Conservation (phyloP, 2,797 vertebrate species). For the Xenentodon cancila region DNA sequence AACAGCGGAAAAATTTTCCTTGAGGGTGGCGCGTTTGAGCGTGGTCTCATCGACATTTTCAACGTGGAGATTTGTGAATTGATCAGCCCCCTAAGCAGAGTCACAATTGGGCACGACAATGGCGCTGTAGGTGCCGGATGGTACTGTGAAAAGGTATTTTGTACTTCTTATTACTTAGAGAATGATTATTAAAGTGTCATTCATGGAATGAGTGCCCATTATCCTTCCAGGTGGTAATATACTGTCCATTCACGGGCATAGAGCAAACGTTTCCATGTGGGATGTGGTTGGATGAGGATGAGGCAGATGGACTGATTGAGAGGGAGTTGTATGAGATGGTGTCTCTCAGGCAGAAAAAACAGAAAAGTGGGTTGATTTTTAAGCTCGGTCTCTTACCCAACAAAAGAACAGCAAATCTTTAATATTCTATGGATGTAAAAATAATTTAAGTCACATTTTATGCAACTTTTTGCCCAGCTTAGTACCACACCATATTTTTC, state of each 20-base stretch:
- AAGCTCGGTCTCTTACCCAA: background rate
- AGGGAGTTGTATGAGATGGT: conserved; percentile 97
- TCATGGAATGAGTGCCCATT: background rate
- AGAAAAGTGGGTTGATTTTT: conserved; percentile 87
- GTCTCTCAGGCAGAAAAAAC: conserved; percentile 90
- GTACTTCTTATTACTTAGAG: background rate
- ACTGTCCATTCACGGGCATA: conserved; percentile 94
- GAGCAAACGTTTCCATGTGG: conserved; percentile 96
- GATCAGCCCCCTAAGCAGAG: conserved; percentile 94
- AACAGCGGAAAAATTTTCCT: conserved; percentile 96
- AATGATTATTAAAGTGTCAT: conserved; percentile 1
- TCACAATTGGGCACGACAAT: conserved; percentile 95
- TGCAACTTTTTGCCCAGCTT: background rate
- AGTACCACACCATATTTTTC: background rate
- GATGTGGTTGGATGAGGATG: conserved; percentile 96
- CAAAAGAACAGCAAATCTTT: background rate
- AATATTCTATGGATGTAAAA: background rate
- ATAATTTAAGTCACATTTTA: background rate
- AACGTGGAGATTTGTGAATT: conserved; percentile 92
- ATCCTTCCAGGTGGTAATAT: conserved; percentile 88
- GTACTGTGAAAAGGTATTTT: conserved; percentile 95
- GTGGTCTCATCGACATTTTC: conserved; percentile 92
- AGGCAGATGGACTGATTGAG: conserved; percentile 93
- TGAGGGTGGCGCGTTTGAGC: conserved; percentile 95
- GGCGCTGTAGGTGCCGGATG: conserved; percentile 92